Percentiles rank a stretch among this genome's conserved stretches.
Conservation (phyloP, 1,140 invertebrate species). For the Bombus fervidus region DNA sequence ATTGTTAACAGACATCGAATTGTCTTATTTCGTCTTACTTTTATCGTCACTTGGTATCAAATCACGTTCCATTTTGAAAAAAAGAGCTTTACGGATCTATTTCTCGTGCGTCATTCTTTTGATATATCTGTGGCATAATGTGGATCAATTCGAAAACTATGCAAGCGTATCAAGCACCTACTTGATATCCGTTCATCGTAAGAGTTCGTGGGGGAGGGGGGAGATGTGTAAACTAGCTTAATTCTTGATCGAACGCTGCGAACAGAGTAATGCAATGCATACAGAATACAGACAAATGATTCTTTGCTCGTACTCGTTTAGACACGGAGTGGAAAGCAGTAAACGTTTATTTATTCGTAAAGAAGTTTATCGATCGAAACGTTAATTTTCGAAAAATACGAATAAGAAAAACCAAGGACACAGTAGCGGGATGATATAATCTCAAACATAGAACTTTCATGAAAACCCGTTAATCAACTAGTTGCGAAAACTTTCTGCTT, state of each 20-base stretch:
- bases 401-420: background rate
- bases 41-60: background rate
- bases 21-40: no score
- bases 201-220: no score
- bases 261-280: constrained; percentile 35
- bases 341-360: background rate
- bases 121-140: constrained; percentile 2
- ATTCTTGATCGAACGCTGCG: constrained; percentile 18
- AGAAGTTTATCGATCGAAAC: background rate
- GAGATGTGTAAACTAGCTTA: constrained; percentile 34
- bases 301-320: background rate
- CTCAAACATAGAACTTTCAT: constrained; percentile 24
- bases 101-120: background rate
- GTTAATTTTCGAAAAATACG: background rate
- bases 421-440: background rate
- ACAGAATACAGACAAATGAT: constrained; percentile 29
- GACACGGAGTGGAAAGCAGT: background rate
- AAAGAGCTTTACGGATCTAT: background rate
- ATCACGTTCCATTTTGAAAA: background rate
- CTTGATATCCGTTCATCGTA: constrained; percentile 1
- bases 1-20: no score
- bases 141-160: constrained; percentile 16
- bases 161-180: background rate
- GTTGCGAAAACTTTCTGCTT: background rate
- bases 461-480: constrained; percentile 9